phyloP scores from a whole-genome alignment of 2,888 invertebrate genomes.

The Diarsia dahlii region DNA sequence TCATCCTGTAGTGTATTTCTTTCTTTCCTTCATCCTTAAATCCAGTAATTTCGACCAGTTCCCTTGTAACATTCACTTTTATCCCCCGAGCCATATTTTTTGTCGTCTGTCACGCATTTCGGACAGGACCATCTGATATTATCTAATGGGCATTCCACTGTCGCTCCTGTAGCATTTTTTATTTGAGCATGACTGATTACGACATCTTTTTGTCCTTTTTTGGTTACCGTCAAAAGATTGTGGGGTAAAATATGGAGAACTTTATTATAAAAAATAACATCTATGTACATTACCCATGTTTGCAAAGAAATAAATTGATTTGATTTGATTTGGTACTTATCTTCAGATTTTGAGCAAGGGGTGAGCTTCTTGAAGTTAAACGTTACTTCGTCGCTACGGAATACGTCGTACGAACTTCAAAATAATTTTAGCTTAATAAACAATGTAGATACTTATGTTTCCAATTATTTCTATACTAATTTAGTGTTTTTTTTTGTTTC shows the following conservation, averaged over 20 bases:
- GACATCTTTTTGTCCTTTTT: conserved; percentile 32
- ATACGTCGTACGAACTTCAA: not conserved
- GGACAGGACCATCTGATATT: conserved; percentile 67
- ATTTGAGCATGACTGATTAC: conserved; percentile 63
- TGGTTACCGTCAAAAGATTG: conserved; percentile 42
- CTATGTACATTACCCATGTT: too few relatives aligned
- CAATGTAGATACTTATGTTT: too few relatives aligned
- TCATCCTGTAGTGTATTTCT: too few relatives aligned
- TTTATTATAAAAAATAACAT: too few relatives aligned
- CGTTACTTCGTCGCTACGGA: not conserved
- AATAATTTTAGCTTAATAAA: not conserved
- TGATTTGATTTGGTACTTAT: too few relatives aligned
- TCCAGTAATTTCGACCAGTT: conserved; percentile 7
- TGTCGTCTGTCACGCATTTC: conserved; percentile 64
- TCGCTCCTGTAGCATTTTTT: conserved; percentile 68
- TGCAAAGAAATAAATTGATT: too few relatives aligned
- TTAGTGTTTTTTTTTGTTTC: conserved; percentile 41
- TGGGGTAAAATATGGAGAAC: too few relatives aligned
- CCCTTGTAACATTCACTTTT: conserved; percentile 29
- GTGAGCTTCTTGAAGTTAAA: not conserved
- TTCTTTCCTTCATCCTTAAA: too few relatives aligned
- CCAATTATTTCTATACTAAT: not conserved
- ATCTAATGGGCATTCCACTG: conserved; percentile 78
- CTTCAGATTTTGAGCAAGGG: conserved; percentile 25
- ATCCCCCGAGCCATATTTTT: conserved; percentile 62